Evolutionary conservation across 2,113 vertebrate genomes (phyloP), one percentile per base, ranked within the genome.

Genomic region (Chaenocephalus aceratus): DNA sequence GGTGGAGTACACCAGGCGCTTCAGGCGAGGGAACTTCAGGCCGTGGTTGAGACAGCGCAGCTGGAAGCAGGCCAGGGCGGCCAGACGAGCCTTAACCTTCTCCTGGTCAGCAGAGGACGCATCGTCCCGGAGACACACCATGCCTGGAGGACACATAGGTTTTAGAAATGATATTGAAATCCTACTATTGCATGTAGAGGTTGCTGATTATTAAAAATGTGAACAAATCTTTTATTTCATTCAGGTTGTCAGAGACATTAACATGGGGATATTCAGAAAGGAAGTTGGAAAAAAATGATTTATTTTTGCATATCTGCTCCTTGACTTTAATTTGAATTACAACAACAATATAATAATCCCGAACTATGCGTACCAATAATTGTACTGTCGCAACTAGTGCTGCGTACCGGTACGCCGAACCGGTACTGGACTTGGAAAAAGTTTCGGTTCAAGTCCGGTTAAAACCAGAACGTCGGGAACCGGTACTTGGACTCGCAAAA

Each of bases 1-100:
- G 0, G 98, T 99, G 74, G 98, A 99, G 83, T 99, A 99, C 56
- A 96, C 95, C 0, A 99, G 84, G 10, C 95, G 95, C 65, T 34
- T 94, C 69, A 99, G 86, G 3, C 92, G 88, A 0, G 98, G 97
- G 82, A 99, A 99, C 12, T 73, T 82, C 70, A 99, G 94, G 0
- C 95, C 96, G 0, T 98, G 97, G 74, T 90, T 93, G 67, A 99
- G 84, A 54, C 92, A 95, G 1, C 86, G 95, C 79, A 91, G 92
- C 95, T 99, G 98, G 93, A 99, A 99, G 0, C 91, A 89, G 0
- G 97, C 94, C 86, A 99, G 88, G 0, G 96, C 96, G 30, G 89
- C 91, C 72, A 99, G 91, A 41, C 97, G 96, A 12, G 91, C 87
- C 0, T 82, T 21, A 0, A 87, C 88, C 7, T 82, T 49, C 0